phyloP scores from a whole-genome alignment of 1,140 invertebrate genomes.

The Vanessa atalanta region DNA sequence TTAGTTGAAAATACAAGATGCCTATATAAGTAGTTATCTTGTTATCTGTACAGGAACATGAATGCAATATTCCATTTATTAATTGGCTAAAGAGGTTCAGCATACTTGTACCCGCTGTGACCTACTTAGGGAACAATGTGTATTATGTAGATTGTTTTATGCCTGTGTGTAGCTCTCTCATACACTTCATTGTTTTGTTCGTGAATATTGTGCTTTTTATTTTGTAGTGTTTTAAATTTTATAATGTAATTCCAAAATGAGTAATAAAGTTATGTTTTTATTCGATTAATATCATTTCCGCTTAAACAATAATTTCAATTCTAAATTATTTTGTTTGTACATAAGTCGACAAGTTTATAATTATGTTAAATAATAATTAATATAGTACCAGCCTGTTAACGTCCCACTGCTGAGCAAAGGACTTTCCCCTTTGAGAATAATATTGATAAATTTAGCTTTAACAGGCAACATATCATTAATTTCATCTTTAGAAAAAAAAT shows the following conservation, averaged over 20 bases:
- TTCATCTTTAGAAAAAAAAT: too few relatives aligned
- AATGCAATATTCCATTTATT: slow-evolving; percentile 15
- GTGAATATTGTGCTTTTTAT: slow-evolving; percentile 1
- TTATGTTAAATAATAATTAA: too few relatives aligned
- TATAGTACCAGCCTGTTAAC: too few relatives aligned
- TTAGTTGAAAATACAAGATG: too few relatives aligned
- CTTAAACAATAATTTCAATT: too few relatives aligned
- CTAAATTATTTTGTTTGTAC: too few relatives aligned
- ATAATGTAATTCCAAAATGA: not conserved
- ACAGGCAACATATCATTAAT: too few relatives aligned
- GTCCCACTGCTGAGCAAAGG: too few relatives aligned
- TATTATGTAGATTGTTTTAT: slow-evolving; percentile 10
- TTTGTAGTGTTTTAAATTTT: not conserved
- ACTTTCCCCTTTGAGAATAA: too few relatives aligned
- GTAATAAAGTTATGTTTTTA: not conserved
- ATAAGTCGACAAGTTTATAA: too few relatives aligned
- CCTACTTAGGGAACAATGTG: slow-evolving; percentile 25
- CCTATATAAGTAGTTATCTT: too few relatives aligned
- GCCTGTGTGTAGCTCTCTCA: slow-evolving; percentile 11
- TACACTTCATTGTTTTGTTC: slow-evolving; percentile 7
- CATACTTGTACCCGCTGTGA: slow-evolving; percentile 10
- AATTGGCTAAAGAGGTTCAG: slow-evolving; percentile 12
- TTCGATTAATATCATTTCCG: not conserved
- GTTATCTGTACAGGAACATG: slow-evolving; percentile 2
- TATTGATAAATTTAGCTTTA: too few relatives aligned